Percentiles rank a stretch among this genome's conserved stretches.
Evolutionary conservation across 2,888 invertebrate genomes (phyloP).

Genomic region (Pinctada fucata): DNA sequence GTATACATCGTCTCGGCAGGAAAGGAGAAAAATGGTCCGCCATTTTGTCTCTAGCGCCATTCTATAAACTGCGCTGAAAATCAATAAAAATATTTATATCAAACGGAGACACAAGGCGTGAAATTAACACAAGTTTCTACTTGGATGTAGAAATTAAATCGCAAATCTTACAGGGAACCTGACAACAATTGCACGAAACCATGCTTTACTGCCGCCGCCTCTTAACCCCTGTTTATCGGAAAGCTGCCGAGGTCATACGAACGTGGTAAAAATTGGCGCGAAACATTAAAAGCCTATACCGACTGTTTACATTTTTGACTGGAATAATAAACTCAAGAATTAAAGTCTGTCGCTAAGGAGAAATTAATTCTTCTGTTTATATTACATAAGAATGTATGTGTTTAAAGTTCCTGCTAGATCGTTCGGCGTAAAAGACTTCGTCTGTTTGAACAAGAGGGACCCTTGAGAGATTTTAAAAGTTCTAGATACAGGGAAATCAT

Average conservation of each 20-base stretch:
- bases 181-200: background rate
- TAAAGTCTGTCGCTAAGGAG: constrained; percentile 9
- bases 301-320: constrained; percentile 4
- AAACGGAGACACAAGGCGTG: background rate
- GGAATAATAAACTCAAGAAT: constrained; percentile 12
- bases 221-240: constrained; percentile 11
- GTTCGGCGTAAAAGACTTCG: background rate
- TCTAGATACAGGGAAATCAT: too few relatives aligned
- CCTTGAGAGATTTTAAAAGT: background rate
- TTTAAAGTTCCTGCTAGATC: background rate
- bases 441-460: background rate
- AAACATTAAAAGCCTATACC: background rate
- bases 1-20: too few relatives aligned
- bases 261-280: constrained; percentile 7
- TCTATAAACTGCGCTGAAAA: background rate
- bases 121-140: constrained; percentile 2
- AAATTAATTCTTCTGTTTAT: constrained; percentile 9
- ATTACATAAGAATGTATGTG: constrained; percentile 5
- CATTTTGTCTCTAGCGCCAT: too few relatives aligned
- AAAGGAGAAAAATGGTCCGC: too few relatives aligned
- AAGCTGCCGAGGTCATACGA: constrained; percentile 8
- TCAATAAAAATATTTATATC: constrained; percentile 3
- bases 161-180: background rate
- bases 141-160: background rate
- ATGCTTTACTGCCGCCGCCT: constrained; percentile 9